Evolutionary conservation across 2,888 invertebrate species (phyloP).

Genomic region (Suillia variegata): DNA sequence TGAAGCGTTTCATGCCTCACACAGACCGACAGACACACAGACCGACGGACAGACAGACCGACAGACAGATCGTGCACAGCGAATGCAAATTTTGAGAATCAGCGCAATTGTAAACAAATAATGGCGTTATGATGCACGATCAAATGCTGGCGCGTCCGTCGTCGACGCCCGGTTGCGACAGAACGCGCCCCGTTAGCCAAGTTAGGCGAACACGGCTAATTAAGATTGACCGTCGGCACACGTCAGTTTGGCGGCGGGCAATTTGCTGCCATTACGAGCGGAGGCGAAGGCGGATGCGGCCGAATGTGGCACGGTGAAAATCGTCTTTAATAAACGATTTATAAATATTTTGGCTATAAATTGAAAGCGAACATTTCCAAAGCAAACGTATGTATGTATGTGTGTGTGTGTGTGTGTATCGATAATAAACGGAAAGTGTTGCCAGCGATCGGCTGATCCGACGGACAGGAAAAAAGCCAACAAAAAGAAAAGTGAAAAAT

Average conservation of each 20-base stretch:
- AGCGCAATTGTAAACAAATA: neutral
- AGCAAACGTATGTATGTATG: no score
- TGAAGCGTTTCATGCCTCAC: no score
- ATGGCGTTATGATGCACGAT: neutral
- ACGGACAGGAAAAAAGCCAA: neutral
- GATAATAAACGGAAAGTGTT: neutral
- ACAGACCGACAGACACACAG: no score
- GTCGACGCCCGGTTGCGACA: neutral
- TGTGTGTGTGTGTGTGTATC: no score
- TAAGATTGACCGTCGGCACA: conserved; percentile 12
- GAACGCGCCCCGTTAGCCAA: neutral
- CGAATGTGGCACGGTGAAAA: neutral
- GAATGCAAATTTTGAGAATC: neutral
- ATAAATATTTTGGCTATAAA: neutral
- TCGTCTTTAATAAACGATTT: neutral
- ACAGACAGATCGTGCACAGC: neutral
- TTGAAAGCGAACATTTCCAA: neutral
- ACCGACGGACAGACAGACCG: no score
- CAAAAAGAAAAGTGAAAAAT: neutral
- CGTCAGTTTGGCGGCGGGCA: conserved; percentile 3
- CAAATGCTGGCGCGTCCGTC: neutral
- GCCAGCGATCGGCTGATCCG: neutral
- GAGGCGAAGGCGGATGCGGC: neutral
- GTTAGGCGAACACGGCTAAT: conserved; percentile 1
- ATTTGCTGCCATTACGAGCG: neutral